Percentiles rank a stretch among this genome's conserved stretches.
Conservation (phyloP, 2,113 vertebrate genomes). For the Channa maculata region DNA sequence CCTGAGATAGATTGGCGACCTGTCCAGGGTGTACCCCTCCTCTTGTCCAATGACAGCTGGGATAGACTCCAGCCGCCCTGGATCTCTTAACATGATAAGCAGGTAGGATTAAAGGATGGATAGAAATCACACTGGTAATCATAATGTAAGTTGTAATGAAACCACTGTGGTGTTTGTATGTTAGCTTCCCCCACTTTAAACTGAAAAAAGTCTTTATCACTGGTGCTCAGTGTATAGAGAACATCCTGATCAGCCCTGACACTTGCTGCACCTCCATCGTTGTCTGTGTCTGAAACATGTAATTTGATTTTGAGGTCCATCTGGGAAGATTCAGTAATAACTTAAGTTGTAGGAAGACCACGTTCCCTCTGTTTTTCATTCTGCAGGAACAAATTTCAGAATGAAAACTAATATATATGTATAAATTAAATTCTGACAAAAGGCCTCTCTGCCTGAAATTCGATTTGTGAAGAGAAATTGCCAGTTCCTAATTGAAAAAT, state of each 20-base stretch:
- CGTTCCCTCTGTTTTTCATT: not conserved
- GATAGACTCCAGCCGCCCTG: no score
- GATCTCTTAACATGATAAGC: no score
- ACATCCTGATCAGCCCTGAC: no score
- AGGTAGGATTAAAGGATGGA: no score
- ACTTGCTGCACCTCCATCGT: conserved; percentile 9
- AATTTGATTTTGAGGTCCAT: conserved; percentile 12
- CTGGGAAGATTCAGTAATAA: conserved; percentile 8
- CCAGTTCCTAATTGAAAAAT: conserved; percentile 10
- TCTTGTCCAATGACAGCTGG: no score
- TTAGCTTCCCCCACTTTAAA: not conserved
- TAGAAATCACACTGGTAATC: not conserved
- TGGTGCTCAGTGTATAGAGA: not conserved
- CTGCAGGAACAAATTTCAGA: conserved; percentile 12
- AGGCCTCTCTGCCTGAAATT: conserved; percentile 11
- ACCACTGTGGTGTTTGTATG: not conserved
- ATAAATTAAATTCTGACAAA: conserved; percentile 14
- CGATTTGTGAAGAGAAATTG: conserved; percentile 20
- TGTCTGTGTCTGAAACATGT: no score
- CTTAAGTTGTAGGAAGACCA: conserved; percentile 7
- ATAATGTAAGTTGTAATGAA: not conserved
- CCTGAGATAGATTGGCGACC: no score
- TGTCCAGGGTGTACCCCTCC: no score
- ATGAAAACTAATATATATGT: conserved; percentile 7
- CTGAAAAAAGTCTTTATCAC: not conserved